These are phyloP conservation scores for Antennarius maculatus DNA, from an alignment of 2,797 vertebrate genomes.

Conservation along the genomic window DNA sequence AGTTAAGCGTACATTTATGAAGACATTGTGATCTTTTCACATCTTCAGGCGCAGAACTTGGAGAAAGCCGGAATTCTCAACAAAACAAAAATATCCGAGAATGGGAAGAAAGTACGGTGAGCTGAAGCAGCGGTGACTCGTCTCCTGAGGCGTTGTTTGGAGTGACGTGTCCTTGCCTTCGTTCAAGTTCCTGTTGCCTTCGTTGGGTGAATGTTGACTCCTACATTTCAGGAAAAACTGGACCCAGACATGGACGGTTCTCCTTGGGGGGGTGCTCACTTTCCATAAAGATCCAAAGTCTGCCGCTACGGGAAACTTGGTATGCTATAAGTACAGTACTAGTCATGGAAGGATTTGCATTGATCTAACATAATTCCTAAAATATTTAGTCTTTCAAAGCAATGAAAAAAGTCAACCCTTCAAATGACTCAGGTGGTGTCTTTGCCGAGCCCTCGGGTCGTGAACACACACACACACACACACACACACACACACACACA, in stretches of 20 bases:
- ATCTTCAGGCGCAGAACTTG: constrained; percentile 85
- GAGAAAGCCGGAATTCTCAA: constrained; percentile 95
- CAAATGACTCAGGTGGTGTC: background rate
- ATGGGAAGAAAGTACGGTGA: constrained; percentile 92
- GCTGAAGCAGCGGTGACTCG: constrained; percentile 11
- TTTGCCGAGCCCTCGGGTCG: constrained; percentile 19
- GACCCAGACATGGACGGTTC: constrained; percentile 93
- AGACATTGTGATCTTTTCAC: background rate
- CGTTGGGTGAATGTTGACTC: background rate
- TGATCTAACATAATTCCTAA: no score
- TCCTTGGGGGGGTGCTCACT: constrained; percentile 90
- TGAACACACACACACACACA: constrained; percentile 2
- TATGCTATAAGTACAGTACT: constrained; percentile 44
- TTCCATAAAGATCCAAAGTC: constrained; percentile 96
- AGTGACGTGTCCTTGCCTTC: background rate
- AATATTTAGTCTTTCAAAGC: background rate
- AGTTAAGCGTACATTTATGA: background rate
- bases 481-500: no score
- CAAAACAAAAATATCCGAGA: constrained; percentile 90
- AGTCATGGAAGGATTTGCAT: background rate
- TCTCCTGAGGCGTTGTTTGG: no score
- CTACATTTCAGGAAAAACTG: constrained; percentile 87
- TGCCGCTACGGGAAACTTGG: constrained; percentile 78
- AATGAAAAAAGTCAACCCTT: background rate
- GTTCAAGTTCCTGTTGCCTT: constrained; percentile 33